Conservation (phyloP, 2,113 vertebrate genomes). For the Sigmodon hispidus region DNA sequence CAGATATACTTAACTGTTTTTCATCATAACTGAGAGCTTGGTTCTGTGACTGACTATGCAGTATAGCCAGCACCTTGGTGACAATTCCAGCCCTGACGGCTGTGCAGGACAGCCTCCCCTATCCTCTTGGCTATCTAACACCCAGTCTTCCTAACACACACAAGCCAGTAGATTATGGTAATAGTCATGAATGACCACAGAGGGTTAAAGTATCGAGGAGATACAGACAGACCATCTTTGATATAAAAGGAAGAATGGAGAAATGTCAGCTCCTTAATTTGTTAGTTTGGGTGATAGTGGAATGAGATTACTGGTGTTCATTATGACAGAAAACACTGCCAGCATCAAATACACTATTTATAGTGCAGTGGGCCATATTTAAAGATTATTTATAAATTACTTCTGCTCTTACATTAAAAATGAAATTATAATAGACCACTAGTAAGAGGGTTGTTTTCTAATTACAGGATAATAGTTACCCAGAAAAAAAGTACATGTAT, state of each 20-base stretch:
- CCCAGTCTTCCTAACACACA: not conserved
- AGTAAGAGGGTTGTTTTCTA: not conserved
- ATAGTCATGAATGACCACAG: not conserved
- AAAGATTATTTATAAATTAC: conserved; percentile 5
- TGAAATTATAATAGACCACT: not conserved
- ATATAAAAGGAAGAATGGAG: not conserved
- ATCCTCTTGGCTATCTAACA: not conserved
- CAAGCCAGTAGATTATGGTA: not conserved
- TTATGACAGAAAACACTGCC: not conserved
- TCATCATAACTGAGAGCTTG: not conserved
- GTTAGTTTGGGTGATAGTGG: not conserved
- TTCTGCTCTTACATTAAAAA: not conserved
- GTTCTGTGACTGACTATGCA: not conserved
- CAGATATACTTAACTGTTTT: not conserved
- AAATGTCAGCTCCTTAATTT: not conserved
- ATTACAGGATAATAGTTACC: not conserved
- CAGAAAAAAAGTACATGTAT: not conserved
- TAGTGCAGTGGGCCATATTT: not conserved
- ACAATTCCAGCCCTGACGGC: not conserved
- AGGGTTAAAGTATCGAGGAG: not conserved
- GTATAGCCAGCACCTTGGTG: not conserved
- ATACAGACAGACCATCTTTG: not conserved
- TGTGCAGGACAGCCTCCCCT: not conserved
- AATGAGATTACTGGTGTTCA: not conserved
- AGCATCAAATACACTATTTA: not conserved